Conservation (phyloP, 2,113 vertebrate species). For the Psilopogon haemacephalus region DNA sequence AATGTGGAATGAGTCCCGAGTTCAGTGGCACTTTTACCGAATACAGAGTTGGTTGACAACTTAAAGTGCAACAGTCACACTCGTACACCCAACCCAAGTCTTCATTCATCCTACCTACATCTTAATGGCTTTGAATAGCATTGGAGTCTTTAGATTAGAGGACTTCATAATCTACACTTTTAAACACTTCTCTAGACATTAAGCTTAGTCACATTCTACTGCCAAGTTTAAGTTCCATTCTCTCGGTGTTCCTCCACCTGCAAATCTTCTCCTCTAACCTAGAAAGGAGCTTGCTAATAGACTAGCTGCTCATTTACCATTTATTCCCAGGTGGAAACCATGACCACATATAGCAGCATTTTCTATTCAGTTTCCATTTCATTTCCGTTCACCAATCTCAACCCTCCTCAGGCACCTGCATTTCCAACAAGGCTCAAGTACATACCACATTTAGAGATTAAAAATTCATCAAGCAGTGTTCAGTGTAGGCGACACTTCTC, state of each 20-base stretch:
- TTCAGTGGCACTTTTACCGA: neutral
- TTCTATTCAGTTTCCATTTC: neutral
- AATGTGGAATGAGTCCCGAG: neutral
- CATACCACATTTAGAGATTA: neutral
- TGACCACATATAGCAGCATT: neutral
- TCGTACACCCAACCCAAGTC: neutral
- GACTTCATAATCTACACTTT: neutral
- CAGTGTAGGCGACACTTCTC: neutral
- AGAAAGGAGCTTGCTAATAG: neutral
- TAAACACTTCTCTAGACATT: neutral
- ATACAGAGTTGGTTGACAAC: too few species aligned
- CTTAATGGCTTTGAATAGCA: neutral
- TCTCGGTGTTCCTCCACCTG: neutral
- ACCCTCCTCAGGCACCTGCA: neutral
- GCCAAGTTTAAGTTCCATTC: neutral
- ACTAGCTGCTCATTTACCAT: neutral
- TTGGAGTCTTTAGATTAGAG: neutral
- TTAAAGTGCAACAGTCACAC: neutral
- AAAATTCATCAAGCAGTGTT: neutral
- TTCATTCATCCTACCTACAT: neutral
- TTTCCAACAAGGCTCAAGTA: neutral
- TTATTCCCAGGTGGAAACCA: neutral
- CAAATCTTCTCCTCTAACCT: neutral
- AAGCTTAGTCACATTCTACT: neutral
- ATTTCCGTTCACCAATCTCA: neutral